Conservation (phyloP, 2,888 invertebrate species). For the Cheilosia vernalis region DNA sequence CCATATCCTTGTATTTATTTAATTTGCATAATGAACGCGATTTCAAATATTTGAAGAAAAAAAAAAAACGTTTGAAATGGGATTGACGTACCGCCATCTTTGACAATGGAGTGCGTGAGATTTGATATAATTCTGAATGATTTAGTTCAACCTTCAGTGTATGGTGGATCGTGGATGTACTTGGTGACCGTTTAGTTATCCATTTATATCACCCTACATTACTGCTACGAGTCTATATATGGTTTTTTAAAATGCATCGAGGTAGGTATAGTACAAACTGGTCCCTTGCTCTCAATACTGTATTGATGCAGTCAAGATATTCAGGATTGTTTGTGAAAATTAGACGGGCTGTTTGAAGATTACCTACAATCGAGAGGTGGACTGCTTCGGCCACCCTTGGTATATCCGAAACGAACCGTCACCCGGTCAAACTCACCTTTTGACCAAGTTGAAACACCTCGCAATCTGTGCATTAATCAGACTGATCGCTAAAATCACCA, state of each 20-base stretch:
- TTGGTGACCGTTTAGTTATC: conserved; percentile 13
- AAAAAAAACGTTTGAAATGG: conserved; percentile 3
- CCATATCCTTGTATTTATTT: conserved; percentile 18
- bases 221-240: conserved; percentile 1
- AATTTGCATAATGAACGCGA: conserved; percentile 58
- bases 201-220: conserved; percentile 17
- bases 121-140: conserved; percentile 10
- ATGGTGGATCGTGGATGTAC: too few relatives aligned
- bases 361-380: too few relatives aligned
- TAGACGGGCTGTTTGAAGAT: too few relatives aligned
- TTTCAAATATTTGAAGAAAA: conserved; percentile 10
- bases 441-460: too few relatives aligned
- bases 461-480: too few relatives aligned
- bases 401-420: too few relatives aligned
- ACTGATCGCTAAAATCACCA: too few relatives aligned
- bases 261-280: not conserved
- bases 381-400: too few relatives aligned
- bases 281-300: not conserved
- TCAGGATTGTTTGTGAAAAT: too few relatives aligned
- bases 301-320: too few relatives aligned
- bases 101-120: conserved; percentile 18
- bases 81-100: conserved; percentile 15
- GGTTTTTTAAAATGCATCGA: conserved; percentile 20
- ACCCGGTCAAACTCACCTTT: too few relatives aligned
- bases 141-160: conserved; percentile 1